Evolutionary conservation across 2,888 invertebrate species (phyloP), one percentile per base, ranked within the genome.

Genomic region (Apomyelois bistriatella): DNA sequence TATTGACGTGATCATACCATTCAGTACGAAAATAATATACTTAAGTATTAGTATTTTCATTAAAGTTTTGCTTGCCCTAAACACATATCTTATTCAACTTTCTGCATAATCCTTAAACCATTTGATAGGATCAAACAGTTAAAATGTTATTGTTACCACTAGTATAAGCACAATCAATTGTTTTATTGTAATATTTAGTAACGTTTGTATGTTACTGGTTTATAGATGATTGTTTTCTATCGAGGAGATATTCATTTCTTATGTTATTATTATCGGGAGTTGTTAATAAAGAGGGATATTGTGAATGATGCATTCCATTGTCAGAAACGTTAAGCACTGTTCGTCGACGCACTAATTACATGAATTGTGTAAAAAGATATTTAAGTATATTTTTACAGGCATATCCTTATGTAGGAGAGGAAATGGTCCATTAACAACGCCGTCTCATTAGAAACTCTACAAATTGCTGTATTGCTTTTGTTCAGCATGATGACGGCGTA

Each of bases 81-180:
- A 54, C 55, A 41, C 56, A 53, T 52, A 48, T 48, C 35, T 36
- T 49, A 54, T 54, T 48, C 53, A 49, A 40, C 15, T 49, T 53
- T 47, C 49, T 41, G 52, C 38, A 65, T 58, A 64, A 64, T 59
- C 58, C 64, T 60, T 49, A 64, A 60, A 64, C 64, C 69, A 70
- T 72, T 69, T 58, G 68, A 74, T 78, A 71, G 64, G 62, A 73
- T 69, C 65, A 72, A 74, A 70, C 74, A 63, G 68, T 77, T 80
- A 59, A 76, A 72, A 82, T 84, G 80, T 86, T 85, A 82, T 87
- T 86, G 90, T 90, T 90, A 90, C 89, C 89, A 90, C 79, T 90
- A 90, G 88, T 79, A 73, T 88, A 84, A 86, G 88, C 73, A 70
- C 77, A 78, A 74, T 81, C 79, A 72, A 77, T 84, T 82, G 82